Conservation (phyloP, 2,113 vertebrate species). For the Pseudorectes ferrugineus region DNA sequence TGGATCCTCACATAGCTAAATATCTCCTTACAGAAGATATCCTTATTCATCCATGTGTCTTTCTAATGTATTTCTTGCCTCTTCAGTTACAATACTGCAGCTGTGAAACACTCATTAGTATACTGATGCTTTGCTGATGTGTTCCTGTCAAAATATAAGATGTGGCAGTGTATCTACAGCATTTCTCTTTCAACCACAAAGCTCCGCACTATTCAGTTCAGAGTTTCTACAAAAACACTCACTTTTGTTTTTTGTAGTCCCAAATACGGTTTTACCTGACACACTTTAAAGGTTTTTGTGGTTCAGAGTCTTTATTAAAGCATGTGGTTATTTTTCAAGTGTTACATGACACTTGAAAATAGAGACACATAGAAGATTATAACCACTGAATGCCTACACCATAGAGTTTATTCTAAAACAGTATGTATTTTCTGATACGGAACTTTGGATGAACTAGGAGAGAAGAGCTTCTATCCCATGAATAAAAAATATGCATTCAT, state of each 20-base stretch:
- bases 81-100: slow-evolving; percentile 10
- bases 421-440: not conserved
- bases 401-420: not conserved
- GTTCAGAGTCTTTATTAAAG: not conserved
- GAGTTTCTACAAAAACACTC: not conserved
- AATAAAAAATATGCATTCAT: not conserved
- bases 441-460: not conserved
- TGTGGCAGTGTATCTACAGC: not conserved
- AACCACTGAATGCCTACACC: not conserved
- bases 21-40: not conserved
- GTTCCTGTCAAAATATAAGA: not conserved
- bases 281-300: not conserved
- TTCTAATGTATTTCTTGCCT: slow-evolving; percentile 16
- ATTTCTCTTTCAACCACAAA: not conserved
- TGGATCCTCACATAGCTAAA: not conserved
- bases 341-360: not conserved
- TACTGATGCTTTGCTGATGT: not conserved
- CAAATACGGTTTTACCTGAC: not conserved
- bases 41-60: not conserved
- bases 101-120: slow-evolving; percentile 19
- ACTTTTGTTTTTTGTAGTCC: not conserved
- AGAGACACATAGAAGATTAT: not conserved
- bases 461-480: not conserved
- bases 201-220: not conserved
- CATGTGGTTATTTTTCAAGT: not conserved